Base-by-base conservation (phyloP, 2,113 vertebrate species). In the Phalacrocorax carbo region DNA sequence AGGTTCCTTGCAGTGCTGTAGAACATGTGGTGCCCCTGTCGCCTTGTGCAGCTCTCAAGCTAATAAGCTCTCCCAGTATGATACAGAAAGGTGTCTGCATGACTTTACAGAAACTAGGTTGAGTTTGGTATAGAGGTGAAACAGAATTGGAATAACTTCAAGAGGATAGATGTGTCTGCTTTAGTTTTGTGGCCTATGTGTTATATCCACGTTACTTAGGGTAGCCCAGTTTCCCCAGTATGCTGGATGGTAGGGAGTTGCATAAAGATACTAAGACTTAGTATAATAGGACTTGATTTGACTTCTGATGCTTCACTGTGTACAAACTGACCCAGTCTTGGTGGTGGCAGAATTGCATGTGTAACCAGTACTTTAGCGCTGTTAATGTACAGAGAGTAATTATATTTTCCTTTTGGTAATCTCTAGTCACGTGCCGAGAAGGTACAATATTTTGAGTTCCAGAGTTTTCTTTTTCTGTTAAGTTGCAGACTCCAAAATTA, bases 41-140 rank as follows among this genome's bases (percentile, higher is more conserved):
- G 11, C 76, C 54, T 44, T 15, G 26, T 17, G 30, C 79, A 44
- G 46, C 65, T 26, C 52, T 80, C 38, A 10, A 8, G 49, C 55
- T 55, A 1, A 40, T 10, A 17, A 91, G 36, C 12, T 49, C 22
- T 84, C 49, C 12, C 14, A 10, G 16, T 3, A 2, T 8, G 34
- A 30, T 48, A 19, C 5, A 58, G 55, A 61, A 14, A 1, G 0
- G 1, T 18, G 10, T 3, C 32, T 70, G 36, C 1, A 4, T 2
- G 2, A 23, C 69, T 86, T 52, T 4, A 44, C 25, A 44, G 80
- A 60, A 82, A 62, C 44, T 26, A 5, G 34, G 3, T 0, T 32
- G 52, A 61, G 52, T 12, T 82, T 52, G 36, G 23, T 13, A 1
- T 9, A 19, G 52, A 20, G 34, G 30, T 70, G 34, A 62, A 85